Conservation (phyloP, 2,888 invertebrate species). For the Conchocele bisecta region DNA sequence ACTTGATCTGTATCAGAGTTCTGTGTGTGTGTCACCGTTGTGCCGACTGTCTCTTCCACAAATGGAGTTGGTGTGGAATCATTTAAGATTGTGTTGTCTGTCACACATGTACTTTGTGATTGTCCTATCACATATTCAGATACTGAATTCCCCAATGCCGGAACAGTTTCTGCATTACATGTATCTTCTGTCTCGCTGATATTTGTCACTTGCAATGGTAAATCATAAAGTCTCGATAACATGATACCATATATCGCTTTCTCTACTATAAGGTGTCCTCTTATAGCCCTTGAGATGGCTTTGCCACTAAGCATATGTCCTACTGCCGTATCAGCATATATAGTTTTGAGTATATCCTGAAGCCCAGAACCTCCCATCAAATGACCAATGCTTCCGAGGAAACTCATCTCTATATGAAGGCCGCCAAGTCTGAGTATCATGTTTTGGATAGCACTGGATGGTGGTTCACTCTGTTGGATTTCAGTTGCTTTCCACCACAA, state of each 20-base stretch:
- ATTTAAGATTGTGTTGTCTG: not conserved
- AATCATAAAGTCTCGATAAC: not conserved
- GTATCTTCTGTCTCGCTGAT: not conserved
- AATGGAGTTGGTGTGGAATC: no score
- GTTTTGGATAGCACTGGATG: not conserved
- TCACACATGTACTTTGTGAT: not conserved
- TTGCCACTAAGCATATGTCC: constrained; percentile 4
- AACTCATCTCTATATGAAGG: constrained; percentile 17
- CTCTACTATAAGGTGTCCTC: constrained; percentile 16
- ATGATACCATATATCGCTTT: not conserved
- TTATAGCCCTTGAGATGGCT: constrained; percentile 14
- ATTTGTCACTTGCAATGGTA: not conserved
- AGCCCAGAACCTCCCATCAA: constrained; percentile 12
- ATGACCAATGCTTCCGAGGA: constrained; percentile 15
- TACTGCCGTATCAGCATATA: constrained; percentile 7
- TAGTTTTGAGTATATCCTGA: constrained; percentile 3
- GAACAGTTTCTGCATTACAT: not conserved
- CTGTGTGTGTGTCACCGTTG: no score
- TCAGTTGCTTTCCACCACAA: constrained; percentile 51
- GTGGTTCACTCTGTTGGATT: constrained; percentile 11
- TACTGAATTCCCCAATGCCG: not conserved
- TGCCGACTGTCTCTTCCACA: no score
- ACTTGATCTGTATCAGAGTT: no score
- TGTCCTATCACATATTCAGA: not conserved
- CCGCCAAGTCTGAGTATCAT: constrained; percentile 16